These are phyloP conservation scores for Eueremaeus valkanovi DNA, from an alignment of 2,888 invertebrate species.

Conservation along the genomic window DNA sequence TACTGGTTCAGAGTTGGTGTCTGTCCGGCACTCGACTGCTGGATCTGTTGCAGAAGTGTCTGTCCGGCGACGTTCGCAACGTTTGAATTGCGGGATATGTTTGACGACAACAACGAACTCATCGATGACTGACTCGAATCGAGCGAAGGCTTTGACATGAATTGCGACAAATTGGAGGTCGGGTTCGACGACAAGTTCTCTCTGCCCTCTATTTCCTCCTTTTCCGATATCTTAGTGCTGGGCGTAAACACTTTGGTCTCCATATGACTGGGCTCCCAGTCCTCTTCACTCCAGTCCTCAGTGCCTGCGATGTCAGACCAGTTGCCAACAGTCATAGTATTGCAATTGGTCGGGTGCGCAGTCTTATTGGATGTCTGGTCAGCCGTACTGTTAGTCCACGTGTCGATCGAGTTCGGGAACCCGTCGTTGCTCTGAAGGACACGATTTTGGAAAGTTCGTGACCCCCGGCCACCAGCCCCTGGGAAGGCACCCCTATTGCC, in stretches of 20 bases:
- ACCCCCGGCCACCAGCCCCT: constrained; percentile 54
- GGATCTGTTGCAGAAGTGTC: constrained; percentile 36
- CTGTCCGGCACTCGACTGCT: constrained; percentile 28
- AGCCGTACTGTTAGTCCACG: constrained; percentile 58
- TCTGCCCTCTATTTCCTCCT: constrained; percentile 34
- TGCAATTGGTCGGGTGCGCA: constrained; percentile 48
- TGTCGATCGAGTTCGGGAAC: constrained; percentile 58
- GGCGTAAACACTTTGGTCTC: constrained; percentile 90
- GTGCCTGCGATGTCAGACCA: constrained; percentile 59
- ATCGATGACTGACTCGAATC: constrained; percentile 31
- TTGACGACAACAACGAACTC: constrained; percentile 32
- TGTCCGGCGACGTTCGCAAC: constrained; percentile 15
- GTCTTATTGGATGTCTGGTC: constrained; percentile 51
- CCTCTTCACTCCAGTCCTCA: constrained; percentile 85
- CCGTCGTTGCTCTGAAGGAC: constrained; percentile 44
- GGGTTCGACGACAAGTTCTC: constrained; percentile 17
- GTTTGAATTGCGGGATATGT: neutral
- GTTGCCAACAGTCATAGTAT: constrained; percentile 52
- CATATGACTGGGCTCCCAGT: constrained; percentile 87
- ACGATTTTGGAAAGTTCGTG: constrained; percentile 42
- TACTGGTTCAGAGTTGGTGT: constrained; percentile 45
- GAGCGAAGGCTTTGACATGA: neutral
- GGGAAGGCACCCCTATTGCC: constrained; percentile 26
- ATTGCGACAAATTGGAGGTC: constrained; percentile 19
- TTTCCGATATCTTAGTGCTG: constrained; percentile 52